phyloP scores from a whole-genome alignment of 2,113 vertebrate species.

The Cisticola juncidis region DNA sequence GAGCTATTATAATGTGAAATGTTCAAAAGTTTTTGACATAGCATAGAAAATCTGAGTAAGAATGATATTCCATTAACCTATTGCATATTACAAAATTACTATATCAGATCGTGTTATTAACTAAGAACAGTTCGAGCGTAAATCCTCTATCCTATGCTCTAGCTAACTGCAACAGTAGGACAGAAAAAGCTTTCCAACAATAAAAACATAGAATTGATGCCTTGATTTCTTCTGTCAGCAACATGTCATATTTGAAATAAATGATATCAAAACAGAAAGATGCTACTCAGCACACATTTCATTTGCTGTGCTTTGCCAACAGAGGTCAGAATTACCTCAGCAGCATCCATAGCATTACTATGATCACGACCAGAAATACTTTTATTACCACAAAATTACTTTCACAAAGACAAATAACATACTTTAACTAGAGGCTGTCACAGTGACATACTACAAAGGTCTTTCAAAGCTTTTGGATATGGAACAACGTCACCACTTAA shows the following conservation, averaged over 20 bases:
- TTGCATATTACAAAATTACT: neutral
- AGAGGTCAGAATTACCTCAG: constrained; percentile 54
- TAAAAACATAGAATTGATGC: neutral
- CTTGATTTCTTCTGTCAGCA: neutral
- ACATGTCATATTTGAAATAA: neutral
- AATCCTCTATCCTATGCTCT: neutral
- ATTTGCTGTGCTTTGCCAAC: constrained; percentile 49
- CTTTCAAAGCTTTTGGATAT: neutral
- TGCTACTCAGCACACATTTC: neutral
- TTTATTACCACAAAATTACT: neutral
- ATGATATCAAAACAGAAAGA: neutral
- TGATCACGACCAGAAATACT: neutral
- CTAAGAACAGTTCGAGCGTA: neutral
- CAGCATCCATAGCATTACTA: constrained; percentile 2
- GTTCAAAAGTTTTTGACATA: neutral
- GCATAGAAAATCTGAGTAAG: neutral
- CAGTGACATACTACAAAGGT: neutral
- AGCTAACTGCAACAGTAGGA: neutral
- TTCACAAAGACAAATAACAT: neutral
- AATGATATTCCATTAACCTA: neutral
- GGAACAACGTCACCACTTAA: neutral
- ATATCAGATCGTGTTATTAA: neutral
- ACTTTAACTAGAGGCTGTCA: neutral
- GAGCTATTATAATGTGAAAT: neutral
- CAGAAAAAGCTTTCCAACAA: neutral